Evolutionary conservation across 2,113 vertebrate species (phyloP).

Genomic region (Scopus umbretta): DNA sequence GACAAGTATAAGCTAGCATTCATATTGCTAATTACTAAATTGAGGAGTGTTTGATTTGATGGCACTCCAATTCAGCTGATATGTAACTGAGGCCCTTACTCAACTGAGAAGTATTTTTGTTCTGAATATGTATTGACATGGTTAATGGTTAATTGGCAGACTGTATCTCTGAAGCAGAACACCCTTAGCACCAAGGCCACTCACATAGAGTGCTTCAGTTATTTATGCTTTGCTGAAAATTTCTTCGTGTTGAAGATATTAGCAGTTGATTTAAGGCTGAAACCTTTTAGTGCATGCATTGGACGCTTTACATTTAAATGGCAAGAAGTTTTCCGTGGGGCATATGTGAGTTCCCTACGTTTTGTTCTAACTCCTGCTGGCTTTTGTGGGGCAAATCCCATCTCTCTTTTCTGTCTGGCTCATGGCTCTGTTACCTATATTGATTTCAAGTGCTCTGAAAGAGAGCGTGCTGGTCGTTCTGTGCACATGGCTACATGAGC

Average conservation of each 20-base stretch:
- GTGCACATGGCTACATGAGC: fast-evolving
- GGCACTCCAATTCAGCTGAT: background rate
- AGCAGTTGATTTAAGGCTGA: background rate
- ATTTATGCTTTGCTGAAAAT: background rate
- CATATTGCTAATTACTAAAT: background rate
- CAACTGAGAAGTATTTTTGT: background rate
- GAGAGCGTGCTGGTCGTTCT: fast-evolving
- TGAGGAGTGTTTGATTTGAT: background rate
- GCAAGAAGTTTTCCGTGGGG: background rate
- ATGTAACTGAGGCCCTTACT: background rate
- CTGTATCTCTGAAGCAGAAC: background rate
- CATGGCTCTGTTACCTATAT: background rate
- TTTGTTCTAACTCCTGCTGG: background rate
- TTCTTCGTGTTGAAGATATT: background rate
- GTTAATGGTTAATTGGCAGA: background rate
- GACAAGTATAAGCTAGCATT: background rate
- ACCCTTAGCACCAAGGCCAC: background rate
- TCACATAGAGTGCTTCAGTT: background rate
- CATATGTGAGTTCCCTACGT: background rate
- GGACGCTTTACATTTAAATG: background rate
- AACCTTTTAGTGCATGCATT: background rate
- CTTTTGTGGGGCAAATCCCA: background rate
- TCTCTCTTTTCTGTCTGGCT: background rate
- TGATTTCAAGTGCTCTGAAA: background rate
- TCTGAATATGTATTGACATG: background rate